phyloP scores from a whole-genome alignment of 2,113 vertebrate species.

The Centropristis striata region DNA sequence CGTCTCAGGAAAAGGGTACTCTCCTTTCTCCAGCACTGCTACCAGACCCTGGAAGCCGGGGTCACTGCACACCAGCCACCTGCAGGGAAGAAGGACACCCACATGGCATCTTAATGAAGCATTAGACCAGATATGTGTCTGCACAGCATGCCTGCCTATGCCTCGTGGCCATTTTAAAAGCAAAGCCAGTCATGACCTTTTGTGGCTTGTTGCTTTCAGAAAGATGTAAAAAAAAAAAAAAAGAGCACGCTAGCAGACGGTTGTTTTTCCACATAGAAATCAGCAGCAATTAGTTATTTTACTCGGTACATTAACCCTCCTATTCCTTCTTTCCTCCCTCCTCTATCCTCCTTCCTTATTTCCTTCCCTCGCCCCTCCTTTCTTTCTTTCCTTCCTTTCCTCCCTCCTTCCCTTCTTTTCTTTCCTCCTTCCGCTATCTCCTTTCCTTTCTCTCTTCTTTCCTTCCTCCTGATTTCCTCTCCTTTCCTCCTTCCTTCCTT shows the following conservation, averaged over 20 bases:
- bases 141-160: neutral
- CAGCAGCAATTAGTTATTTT: neutral
- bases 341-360: no score
- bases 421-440: no score
- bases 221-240: neutral
- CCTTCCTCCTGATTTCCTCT: no score
- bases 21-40: slow-evolving; percentile 90
- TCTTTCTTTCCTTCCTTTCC: no score
- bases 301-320: neutral
- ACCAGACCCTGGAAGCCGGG: slow-evolving; percentile 91
- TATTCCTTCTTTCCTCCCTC: no score
- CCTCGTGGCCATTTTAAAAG: neutral
- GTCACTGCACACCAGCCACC: slow-evolving; percentile 95
- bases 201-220: neutral
- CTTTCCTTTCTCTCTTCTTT: no score
- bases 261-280: neutral
- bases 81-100: slow-evolving; percentile 61
- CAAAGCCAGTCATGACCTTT: neutral
- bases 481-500: no score
- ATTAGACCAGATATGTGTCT: neutral
- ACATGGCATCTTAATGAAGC: neutral
- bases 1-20: slow-evolving; percentile 90
- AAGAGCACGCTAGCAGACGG: neutral
- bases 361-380: no score
- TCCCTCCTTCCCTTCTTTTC: no score